Evolutionary conservation across 35 echinoderm and acorn worm genomes (phyloP), one percentile per base, ranked within the genome.

Genomic region (Diadema setosum): DNA sequence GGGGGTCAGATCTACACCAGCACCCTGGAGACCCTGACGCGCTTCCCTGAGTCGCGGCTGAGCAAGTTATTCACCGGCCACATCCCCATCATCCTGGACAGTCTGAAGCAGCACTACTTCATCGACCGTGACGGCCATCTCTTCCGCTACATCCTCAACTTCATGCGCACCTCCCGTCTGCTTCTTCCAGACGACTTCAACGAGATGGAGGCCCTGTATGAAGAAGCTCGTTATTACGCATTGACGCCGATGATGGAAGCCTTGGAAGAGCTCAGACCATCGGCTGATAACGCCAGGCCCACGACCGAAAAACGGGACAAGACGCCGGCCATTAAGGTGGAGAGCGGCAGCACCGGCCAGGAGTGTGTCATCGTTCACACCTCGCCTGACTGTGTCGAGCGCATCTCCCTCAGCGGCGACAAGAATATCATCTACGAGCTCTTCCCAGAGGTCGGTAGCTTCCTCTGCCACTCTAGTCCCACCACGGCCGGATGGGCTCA

Each of bases 71-170:
- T 98, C 89, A 98, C 87, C 60, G 96, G 96, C 12, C 69, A 82
- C 33, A 98, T 98, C 31, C 96, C 96, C 39, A 98, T 98, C 39
- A 91, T 98, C 16, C 49, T 98, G 59, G 96, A 98, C 73, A 91
- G 92, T 60, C 86, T 98, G 16, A 98, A 98, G 63, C 96, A 98
- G 80, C 96, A 98, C 44, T 98, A 98, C 85, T 98, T 98, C 60
- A 98, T 98, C 44, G 96, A 98, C 86, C 60, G 96, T 29, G 96
- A 98, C 83, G 96, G 96, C 14, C 92, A 91, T 63, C 82, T 98
- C 74, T 98, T 98, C 60, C 89, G 96, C 11, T 70, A 98, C 82
- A 87, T 98, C 80, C 83, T 98, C 50, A 98, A 94, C 88, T 98
- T 91, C 65, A 80, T 98, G 92, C 92, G 96, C 21, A 92, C 92